phyloP scores from a whole-genome alignment of 2,797 vertebrate genomes.

The Caiman crocodilus region DNA sequence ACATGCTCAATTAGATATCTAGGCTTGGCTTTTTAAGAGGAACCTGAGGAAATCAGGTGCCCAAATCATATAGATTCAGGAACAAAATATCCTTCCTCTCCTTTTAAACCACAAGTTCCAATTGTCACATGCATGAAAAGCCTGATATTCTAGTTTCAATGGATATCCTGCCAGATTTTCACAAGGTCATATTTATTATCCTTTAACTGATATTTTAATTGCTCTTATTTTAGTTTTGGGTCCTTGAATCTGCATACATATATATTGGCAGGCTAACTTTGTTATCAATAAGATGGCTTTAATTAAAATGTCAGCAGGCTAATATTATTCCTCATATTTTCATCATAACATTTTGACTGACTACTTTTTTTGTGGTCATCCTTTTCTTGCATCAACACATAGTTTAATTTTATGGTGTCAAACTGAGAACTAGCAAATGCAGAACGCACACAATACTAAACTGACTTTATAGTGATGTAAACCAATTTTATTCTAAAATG shows the following conservation, averaged over 20 bases:
- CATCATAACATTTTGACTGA: background rate
- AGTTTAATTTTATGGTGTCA: background rate
- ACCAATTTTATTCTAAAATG: conserved; percentile 47
- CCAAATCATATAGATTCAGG: background rate
- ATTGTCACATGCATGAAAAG: background rate
- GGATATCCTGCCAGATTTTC: background rate
- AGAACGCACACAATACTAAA: background rate
- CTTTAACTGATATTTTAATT: conserved; percentile 7
- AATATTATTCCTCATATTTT: background rate
- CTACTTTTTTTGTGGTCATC: background rate
- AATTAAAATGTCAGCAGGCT: too few relatives aligned
- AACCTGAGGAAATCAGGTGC: background rate
- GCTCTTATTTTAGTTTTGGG: background rate
- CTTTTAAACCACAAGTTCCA: background rate
- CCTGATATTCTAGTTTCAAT: background rate
- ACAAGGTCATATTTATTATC: background rate
- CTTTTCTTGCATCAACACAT: background rate
- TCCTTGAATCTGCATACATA: background rate
- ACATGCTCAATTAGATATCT: background rate
- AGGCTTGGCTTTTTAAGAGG: background rate
- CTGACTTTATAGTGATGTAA: conserved; percentile 36
- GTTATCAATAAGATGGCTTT: background rate
- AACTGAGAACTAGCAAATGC: background rate
- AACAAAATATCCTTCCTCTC: background rate
- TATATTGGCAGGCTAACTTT: background rate